phyloP scores from a whole-genome alignment of 2,888 invertebrate genomes.

The Eupithecia inturbata region DNA sequence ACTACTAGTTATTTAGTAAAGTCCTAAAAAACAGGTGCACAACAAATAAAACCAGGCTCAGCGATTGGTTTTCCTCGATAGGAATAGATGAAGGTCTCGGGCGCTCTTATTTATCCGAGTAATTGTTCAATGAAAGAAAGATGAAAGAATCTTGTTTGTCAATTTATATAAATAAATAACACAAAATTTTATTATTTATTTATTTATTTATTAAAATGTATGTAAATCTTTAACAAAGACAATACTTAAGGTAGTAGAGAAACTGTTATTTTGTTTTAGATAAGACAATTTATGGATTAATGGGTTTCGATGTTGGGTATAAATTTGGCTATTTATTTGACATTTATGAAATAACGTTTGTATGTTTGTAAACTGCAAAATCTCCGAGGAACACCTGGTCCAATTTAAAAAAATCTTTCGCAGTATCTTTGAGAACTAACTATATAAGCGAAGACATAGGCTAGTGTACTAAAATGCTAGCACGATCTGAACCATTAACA shows the following conservation, averaged over 20 bases:
- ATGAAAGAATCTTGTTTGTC: not conserved
- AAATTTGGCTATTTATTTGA: not conserved
- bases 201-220: too few relatives aligned
- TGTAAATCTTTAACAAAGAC: not conserved
- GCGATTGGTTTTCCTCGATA: not conserved
- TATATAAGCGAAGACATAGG: not conserved
- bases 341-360: not conserved
- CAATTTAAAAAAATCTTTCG: not conserved
- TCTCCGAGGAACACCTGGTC: not conserved
- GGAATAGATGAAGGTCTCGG: not conserved
- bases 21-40: not conserved
- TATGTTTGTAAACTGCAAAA: not conserved
- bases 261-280: not conserved
- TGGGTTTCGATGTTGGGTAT: not conserved
- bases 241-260: not conserved
- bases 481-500: constrained; percentile 49
- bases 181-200: too few relatives aligned
- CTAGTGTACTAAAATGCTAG: not conserved
- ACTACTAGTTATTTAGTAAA: not conserved
- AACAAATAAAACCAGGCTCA: not conserved
- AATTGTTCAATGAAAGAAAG: not conserved
- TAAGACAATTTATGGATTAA: not conserved
- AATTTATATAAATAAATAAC: not conserved
- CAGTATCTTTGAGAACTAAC: too few relatives aligned
- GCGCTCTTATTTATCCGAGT: not conserved